Percentiles rank a stretch among this genome's conserved stretches.
phyloP scores from a whole-genome alignment of 2,113 vertebrate species.

The Oriolus oriolus region DNA sequence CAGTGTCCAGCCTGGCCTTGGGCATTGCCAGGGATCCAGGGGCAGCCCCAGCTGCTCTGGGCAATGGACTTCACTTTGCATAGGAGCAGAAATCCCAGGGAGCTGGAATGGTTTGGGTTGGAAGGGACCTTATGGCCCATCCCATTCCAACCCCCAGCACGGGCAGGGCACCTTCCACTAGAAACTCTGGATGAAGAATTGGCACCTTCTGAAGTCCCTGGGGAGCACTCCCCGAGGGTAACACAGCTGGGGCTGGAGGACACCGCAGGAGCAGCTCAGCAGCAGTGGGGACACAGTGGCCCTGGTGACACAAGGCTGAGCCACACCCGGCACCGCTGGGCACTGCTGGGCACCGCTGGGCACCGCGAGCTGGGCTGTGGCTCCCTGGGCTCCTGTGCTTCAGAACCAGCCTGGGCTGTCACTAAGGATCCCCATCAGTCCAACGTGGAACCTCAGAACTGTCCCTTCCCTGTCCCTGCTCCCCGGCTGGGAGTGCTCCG shows the following conservation, averaged over 20 bases:
- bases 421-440: neutral
- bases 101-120: neutral
- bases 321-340: neutral
- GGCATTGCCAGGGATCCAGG: neutral
- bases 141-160: neutral
- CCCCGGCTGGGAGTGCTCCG: neutral
- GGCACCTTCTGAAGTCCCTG: neutral
- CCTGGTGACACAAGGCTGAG: neutral
- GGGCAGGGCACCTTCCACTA: no score
- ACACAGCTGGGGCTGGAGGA: neutral
- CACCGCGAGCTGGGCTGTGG: neutral
- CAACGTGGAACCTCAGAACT: rapidly evolving
- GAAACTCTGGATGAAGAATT: neutral
- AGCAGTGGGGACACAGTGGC: rapidly evolving
- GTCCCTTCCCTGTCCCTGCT: neutral
- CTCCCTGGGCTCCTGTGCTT: neutral
- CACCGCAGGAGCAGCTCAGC: neutral
- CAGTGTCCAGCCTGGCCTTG: rapidly evolving
- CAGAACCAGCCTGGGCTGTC: neutral
- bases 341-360: no score
- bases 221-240: neutral
- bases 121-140: neutral
- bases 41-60: neutral
- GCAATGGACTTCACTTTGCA: neutral
- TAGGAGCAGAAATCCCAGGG: neutral